Conservation (phyloP, 2,797 vertebrate genomes). For the Mergus octosetaceus region DNA sequence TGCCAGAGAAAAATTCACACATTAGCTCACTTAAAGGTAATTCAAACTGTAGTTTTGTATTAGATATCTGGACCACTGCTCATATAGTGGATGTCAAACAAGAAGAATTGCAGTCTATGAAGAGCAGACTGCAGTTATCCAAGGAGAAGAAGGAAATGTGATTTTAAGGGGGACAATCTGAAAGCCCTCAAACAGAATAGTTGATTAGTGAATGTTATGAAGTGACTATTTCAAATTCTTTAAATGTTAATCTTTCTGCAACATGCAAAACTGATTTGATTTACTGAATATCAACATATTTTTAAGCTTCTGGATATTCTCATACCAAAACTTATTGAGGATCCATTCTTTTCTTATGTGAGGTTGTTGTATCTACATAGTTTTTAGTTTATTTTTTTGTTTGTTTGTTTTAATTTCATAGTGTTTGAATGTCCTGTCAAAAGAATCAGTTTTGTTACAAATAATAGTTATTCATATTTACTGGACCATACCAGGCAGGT, state of each 20-base stretch:
- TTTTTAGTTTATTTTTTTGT: too few species aligned
- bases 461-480: background rate
- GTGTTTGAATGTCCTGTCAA: background rate
- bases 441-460: background rate
- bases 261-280: background rate
- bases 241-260: background rate
- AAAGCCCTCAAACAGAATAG: background rate
- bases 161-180: background rate
- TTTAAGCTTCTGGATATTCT: background rate
- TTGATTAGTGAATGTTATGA: background rate
- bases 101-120: background rate
- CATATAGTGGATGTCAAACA: background rate
- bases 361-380: background rate
- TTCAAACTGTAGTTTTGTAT: background rate
- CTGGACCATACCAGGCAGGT: background rate
- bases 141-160: background rate
- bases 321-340: background rate
- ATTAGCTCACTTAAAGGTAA: background rate
- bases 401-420: background rate
- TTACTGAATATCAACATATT: background rate
- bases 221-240: background rate
- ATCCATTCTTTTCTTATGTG: fast-evolving
- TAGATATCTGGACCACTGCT: background rate
- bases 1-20: background rate
- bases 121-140: background rate